A percentile compares a stretch with the other conserved stretches of the same genome.
Evolutionary conservation across 1,140 invertebrate species (phyloP).

Genomic region (Riptortus pedestris): DNA sequence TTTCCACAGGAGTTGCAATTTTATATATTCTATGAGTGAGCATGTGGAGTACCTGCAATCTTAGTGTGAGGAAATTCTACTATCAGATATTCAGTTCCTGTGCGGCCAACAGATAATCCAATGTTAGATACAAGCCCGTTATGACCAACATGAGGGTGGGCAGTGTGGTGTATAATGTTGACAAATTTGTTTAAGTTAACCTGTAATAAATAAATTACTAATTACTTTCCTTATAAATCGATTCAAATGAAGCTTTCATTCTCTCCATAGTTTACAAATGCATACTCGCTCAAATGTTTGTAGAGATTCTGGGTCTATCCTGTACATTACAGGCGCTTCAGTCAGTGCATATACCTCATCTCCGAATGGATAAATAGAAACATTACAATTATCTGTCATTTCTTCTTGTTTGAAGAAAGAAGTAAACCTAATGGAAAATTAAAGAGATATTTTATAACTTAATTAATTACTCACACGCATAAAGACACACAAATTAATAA

Average conservation of each 20-base stretch:
- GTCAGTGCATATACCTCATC: slow-evolving; percentile 75
- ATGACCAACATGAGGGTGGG: slow-evolving; percentile 69
- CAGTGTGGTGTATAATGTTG: slow-evolving; percentile 69
- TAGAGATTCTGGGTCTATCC: slow-evolving; percentile 58
- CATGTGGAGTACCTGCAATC: not conserved
- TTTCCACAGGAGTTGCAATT: no score
- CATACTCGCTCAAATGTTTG: slow-evolving; percentile 44
- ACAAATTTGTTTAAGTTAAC: slow-evolving; percentile 58
- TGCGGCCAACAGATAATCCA: slow-evolving; percentile 54
- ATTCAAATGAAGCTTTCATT: no score
- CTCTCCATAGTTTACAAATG: no score
- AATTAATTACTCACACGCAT: no score
- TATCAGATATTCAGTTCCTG: slow-evolving; percentile 41
- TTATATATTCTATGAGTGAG: no score
- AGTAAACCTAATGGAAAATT: slow-evolving; percentile 19
- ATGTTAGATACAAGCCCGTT: slow-evolving; percentile 72
- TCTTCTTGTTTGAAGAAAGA: slow-evolving; percentile 17
- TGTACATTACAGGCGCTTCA: slow-evolving; percentile 66
- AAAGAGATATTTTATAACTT: no score
- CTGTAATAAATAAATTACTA: slow-evolving; percentile 34
- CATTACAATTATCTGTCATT: slow-evolving; percentile 65
- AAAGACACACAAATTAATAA: no score
- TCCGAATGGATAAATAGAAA: slow-evolving; percentile 77
- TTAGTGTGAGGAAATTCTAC: slow-evolving; percentile 16
- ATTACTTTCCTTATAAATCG: not conserved